Evolutionary conservation across 2,888 invertebrate species (phyloP).

Genomic region (Leptinotarsa rubiginosa): DNA sequence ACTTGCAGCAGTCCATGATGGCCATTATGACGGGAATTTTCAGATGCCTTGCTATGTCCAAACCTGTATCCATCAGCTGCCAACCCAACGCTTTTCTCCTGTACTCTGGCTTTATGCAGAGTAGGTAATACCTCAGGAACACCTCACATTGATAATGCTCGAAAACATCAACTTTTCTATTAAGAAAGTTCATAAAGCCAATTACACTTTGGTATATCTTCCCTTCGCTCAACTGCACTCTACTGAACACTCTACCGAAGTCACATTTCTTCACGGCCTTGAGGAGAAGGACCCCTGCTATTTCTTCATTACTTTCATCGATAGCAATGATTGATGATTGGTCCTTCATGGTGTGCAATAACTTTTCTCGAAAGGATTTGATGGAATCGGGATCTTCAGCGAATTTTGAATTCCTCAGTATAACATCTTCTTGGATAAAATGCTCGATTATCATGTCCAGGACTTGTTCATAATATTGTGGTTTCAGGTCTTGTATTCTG

Average conservation of each 20-base stretch:
- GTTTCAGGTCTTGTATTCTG: constrained; percentile 60
- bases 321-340: constrained; percentile 59
- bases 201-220: constrained; percentile 58
- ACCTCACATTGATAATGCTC: constrained; percentile 57
- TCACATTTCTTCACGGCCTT: constrained; percentile 58
- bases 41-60: constrained; percentile 60
- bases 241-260: constrained; percentile 59
- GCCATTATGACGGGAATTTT: constrained; percentile 59
- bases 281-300: constrained; percentile 60
- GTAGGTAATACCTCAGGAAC: constrained; percentile 58
- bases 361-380: constrained; percentile 54
- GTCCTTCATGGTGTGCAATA: constrained; percentile 58
- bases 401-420: constrained; percentile 60
- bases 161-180: constrained; percentile 60
- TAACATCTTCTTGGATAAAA: constrained; percentile 57
- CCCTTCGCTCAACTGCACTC: constrained; percentile 58
- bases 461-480: constrained; percentile 54
- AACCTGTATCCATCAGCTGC: constrained; percentile 47
- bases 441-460: constrained; percentile 57
- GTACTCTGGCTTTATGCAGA: constrained; percentile 59
- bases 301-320: constrained; percentile 48
- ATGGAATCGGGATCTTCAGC: constrained; percentile 57
- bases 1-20: constrained; percentile 54
- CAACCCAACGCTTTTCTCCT: constrained; percentile 52
- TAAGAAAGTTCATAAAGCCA: constrained; percentile 55